Percentiles rank a stretch among this genome's conserved stretches.
Evolutionary conservation across 2,888 invertebrate genomes (phyloP).

Genomic region (Pristionchus entomophagus): DNA sequence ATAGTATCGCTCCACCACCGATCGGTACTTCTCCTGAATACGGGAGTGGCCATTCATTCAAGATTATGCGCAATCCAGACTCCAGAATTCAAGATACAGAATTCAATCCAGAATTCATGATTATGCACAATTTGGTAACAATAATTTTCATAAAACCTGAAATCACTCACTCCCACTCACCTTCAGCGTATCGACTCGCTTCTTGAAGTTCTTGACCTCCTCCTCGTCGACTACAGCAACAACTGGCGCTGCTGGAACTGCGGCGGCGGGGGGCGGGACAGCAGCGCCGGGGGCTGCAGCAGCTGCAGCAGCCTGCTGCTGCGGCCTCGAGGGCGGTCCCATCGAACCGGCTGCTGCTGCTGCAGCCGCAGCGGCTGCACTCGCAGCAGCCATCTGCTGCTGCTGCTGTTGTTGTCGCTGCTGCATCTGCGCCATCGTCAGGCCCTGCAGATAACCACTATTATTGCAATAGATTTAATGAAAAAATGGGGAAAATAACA

Average conservation of each 20-base stretch:
- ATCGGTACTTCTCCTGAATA: neutral
- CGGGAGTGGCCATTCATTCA: too few species aligned
- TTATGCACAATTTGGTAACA: too few species aligned
- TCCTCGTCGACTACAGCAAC: neutral
- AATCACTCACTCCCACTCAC: too few species aligned
- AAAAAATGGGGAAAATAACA: too few species aligned
- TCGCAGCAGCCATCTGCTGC: neutral
- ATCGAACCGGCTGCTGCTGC: neutral
- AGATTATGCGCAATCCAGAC: too few species aligned
- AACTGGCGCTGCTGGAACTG: neutral
- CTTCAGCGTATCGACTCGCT: neutral
- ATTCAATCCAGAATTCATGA: too few species aligned
- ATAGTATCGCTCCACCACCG: neutral
- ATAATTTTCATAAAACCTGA: too few species aligned
- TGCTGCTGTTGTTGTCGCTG: neutral
- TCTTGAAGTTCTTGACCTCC: conserved; percentile 6
- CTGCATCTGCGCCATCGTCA: conserved; percentile 21
- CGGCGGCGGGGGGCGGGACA: neutral
- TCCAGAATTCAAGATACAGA: too few species aligned
- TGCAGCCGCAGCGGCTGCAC: neutral
- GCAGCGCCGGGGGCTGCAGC: neutral
- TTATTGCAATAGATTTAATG: too few species aligned
- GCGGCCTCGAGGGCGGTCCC: neutral
- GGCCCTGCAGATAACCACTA: neutral
- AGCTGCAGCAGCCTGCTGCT: neutral